Conservation (phyloP, 2,797 vertebrate genomes). For the Eulemur coronatus region DNA sequence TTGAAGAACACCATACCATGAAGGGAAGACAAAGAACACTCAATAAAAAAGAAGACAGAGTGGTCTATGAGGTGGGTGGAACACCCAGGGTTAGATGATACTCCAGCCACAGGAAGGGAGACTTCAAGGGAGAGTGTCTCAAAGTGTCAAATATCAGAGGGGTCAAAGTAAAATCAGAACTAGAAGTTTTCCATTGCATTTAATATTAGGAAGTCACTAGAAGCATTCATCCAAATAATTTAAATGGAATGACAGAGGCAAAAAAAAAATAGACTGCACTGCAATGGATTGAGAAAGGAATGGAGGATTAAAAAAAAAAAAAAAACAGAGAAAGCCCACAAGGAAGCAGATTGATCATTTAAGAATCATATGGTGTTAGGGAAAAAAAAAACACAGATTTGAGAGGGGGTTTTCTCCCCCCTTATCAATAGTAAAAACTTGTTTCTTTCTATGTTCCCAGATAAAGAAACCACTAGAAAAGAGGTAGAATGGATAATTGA, state of each 20-base stretch:
- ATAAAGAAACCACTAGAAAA: neutral
- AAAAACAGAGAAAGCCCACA: neutral
- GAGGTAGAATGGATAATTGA: neutral
- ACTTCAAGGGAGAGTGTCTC: neutral
- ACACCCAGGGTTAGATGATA: neutral
- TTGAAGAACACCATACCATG: neutral
- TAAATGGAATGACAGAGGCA: neutral
- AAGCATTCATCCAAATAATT: neutral
- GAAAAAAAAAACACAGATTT: neutral
- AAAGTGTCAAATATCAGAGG: neutral
- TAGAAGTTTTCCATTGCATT: neutral
- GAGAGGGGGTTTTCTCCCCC: neutral
- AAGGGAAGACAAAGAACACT: neutral
- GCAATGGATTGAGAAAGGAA: neutral
- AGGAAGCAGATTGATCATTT: neutral
- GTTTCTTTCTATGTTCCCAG: neutral
- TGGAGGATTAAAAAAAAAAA: neutral
- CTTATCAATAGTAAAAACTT: neutral
- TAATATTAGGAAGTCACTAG: neutral
- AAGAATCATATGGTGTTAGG: neutral
- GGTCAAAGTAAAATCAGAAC: neutral
- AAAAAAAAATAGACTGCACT: neutral
- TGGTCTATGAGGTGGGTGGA: neutral
- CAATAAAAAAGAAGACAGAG: neutral
- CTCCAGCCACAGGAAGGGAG: neutral